These are phyloP conservation scores for Agraylea sexmaculata DNA, from an alignment of 1,140 invertebrate species.

Conservation along the genomic window DNA sequence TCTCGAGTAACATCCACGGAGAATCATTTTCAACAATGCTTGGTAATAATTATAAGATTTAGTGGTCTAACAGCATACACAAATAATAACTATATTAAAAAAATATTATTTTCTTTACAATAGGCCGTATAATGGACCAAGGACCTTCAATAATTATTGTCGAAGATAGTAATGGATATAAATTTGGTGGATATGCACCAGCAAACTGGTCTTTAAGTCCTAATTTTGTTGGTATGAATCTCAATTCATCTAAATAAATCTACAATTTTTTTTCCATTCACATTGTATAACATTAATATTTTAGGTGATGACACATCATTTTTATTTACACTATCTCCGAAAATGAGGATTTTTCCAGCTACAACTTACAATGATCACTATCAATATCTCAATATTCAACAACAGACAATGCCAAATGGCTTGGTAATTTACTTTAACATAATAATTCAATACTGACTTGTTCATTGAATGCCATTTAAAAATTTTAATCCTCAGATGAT, in stretches of 20 bases:
- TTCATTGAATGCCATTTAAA: slow-evolving; percentile 2
- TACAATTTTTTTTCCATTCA: neutral
- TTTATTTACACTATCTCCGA: slow-evolving; percentile 68
- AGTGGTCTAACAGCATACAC: too few relatives aligned
- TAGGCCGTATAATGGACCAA: slow-evolving; percentile 61
- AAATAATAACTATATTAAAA: too few relatives aligned
- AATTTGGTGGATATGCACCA: slow-evolving; percentile 81
- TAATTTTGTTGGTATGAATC: slow-evolving; percentile 28
- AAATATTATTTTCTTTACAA: neutral
- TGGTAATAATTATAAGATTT: too few relatives aligned
- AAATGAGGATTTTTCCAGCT: slow-evolving; percentile 61
- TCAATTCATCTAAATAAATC: neutral
- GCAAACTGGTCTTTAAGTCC: slow-evolving; percentile 51
- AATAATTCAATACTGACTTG: slow-evolving; percentile 13
- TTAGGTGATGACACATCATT: slow-evolving; percentile 62
- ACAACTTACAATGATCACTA: slow-evolving; percentile 80
- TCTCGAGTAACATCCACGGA: slow-evolving; percentile 70
- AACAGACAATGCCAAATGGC: slow-evolving; percentile 86
- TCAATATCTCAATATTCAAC: slow-evolving; percentile 80
- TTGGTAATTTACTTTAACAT: slow-evolving; percentile 45
- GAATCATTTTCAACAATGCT: slow-evolving; percentile 74
- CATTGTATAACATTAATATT: slow-evolving; percentile 1
- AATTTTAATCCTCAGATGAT: slow-evolving; percentile 50
- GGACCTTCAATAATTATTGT: slow-evolving; percentile 67
- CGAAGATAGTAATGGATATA: slow-evolving; percentile 67